These are phyloP conservation scores for Protomyctophum bolini DNA, from an alignment of 2,113 vertebrate species.

Conservation along the genomic window DNA sequence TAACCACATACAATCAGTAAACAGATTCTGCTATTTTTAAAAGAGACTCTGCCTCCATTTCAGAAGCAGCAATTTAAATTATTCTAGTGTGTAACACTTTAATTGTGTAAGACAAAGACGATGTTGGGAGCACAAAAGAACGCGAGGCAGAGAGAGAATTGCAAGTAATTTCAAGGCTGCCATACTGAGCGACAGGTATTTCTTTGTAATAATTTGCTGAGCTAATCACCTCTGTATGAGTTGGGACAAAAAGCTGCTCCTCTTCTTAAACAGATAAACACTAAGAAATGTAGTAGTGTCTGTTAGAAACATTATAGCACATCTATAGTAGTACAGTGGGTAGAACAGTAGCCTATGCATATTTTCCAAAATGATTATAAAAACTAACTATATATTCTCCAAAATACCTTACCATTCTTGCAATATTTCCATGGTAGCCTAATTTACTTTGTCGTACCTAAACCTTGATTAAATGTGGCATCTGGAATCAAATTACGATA, in stretches of 20 bases:
- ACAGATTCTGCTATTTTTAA: conserved; percentile 88
- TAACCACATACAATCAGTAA: conserved; percentile 87
- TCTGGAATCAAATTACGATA: conserved; percentile 47
- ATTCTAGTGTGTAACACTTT: conserved; percentile 96
- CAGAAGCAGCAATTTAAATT: conserved; percentile 90
- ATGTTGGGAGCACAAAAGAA: conserved; percentile 91
- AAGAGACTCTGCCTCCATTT: conserved; percentile 85
- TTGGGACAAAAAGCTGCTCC: conserved; percentile 80
- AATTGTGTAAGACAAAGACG: conserved; percentile 96
- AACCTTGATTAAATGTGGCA: conserved; percentile 36
- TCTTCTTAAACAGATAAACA: conserved; percentile 75
- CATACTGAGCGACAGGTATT: conserved; percentile 85
- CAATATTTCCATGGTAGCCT: conserved; percentile 12
- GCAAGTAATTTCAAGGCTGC: conserved; percentile 87
- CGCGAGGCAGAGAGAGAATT: conserved; percentile 85
- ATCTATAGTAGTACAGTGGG: background rate
- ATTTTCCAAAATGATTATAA: background rate
- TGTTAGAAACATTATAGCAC: background rate
- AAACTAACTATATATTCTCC: background rate
- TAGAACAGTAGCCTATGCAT: too few species aligned
- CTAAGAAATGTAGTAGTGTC: conserved; percentile 38
- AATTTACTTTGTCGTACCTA: conserved; percentile 35
- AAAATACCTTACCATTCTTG: background rate
- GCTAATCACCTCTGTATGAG: conserved; percentile 43
- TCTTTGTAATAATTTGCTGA: conserved; percentile 81